Evolutionary conservation across 2,797 vertebrate genomes (phyloP).

Genomic region (Oryzias sinensis): DNA sequence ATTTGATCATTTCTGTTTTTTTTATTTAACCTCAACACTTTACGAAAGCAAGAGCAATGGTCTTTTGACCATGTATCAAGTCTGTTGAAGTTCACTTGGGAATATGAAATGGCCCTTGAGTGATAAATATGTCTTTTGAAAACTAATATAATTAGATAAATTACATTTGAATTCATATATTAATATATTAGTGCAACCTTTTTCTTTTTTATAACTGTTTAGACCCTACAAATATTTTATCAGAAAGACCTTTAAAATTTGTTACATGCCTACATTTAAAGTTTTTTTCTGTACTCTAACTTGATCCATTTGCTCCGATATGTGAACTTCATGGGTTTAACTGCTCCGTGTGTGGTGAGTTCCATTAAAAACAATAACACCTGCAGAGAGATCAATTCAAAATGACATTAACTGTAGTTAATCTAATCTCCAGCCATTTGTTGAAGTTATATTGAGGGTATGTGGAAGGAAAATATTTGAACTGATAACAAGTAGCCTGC

Average conservation of each 20-base stretch:
- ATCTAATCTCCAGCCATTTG: slow-evolving; percentile 80
- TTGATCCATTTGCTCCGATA: slow-evolving; percentile 13
- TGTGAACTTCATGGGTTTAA: slow-evolving; percentile 33
- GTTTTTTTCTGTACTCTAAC: slow-evolving; percentile 38
- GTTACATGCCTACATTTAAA: not conserved
- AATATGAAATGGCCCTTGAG: no score
- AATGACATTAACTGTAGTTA: slow-evolving; percentile 67
- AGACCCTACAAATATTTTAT: slow-evolving; percentile 22
- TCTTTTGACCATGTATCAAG: no score
- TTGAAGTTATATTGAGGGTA: slow-evolving; percentile 74
- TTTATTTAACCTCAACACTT: no score
- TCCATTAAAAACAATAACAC: slow-evolving; percentile 28
- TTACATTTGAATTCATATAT: not conserved
- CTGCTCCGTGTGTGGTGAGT: slow-evolving; percentile 33
- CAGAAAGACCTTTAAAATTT: slow-evolving; percentile 5
- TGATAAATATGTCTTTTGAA: no score
- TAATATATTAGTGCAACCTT: slow-evolving; percentile 9
- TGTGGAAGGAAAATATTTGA: slow-evolving; percentile 83
- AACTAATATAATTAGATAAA: no score
- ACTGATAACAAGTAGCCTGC: slow-evolving; percentile 81
- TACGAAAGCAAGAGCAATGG: no score
- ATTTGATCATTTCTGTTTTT: no score
- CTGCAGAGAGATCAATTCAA: slow-evolving; percentile 43
- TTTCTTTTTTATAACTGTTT: slow-evolving; percentile 8
- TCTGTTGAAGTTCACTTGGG: no score